Percentiles rank a stretch among this genome's conserved stretches.
These are phyloP conservation scores for Bradysia coprophila DNA, from an alignment of 1,140 invertebrate genomes.

Conservation along the genomic window DNA sequence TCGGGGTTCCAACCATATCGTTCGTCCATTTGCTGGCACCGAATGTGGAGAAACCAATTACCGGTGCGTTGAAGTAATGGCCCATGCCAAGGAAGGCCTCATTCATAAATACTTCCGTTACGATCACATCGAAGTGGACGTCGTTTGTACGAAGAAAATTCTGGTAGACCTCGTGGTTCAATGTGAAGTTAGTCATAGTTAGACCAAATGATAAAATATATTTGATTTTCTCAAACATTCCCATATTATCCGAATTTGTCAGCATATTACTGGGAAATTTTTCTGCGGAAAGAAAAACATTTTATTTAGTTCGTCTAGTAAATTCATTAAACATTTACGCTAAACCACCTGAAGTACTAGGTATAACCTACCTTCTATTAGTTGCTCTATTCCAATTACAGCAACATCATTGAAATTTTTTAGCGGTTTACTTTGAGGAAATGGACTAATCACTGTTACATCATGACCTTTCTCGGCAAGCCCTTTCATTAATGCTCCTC, in stretches of 20 bases:
- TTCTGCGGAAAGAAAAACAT: neutral
- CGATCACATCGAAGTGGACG: constrained; percentile 8
- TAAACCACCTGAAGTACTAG: too few relatives aligned
- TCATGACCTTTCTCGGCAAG: constrained; percentile 44
- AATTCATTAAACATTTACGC: too few relatives aligned
- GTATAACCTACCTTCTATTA: neutral
- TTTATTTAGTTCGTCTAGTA: neutral
- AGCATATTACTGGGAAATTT: neutral
- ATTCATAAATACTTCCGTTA: constrained; percentile 7
- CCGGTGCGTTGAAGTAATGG: constrained; percentile 9
- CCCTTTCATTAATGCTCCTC: constrained; percentile 32
- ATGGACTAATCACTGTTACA: constrained; percentile 44
- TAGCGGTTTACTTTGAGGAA: constrained; percentile 25
- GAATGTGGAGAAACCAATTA: constrained; percentile 8
- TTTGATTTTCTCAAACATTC: neutral
- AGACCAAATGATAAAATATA: neutral
- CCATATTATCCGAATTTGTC: neutral
- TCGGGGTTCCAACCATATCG: constrained; percentile 8
- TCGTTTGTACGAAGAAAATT: constrained; percentile 9
- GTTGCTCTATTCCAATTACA: too few relatives aligned
- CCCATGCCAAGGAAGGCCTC: constrained; percentile 10
- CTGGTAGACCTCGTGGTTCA: neutral
- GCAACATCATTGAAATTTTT: constrained; percentile 17
- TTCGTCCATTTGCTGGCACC: constrained; percentile 6
- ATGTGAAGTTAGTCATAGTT: neutral